These are phyloP conservation scores for Macrosteles quadrilineatus DNA, from an alignment of 1,140 invertebrate species.

Conservation along the genomic window DNA sequence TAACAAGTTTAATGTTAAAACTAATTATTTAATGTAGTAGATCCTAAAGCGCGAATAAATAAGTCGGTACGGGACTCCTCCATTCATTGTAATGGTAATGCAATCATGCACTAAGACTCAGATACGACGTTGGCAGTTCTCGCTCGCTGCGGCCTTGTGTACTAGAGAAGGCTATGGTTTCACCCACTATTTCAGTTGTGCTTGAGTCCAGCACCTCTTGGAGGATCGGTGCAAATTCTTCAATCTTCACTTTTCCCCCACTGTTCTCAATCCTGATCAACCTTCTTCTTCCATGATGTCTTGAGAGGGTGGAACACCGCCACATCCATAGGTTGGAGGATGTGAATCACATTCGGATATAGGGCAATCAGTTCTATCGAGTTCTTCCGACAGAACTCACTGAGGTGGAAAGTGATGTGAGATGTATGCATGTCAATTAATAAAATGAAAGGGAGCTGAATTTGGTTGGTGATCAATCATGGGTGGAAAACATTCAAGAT, in stretches of 20 bases:
- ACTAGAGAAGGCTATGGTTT: no score
- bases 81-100: no score
- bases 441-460: conserved; percentile 45
- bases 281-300: conserved; percentile 46
- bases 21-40: no score
- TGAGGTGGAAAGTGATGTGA: conserved; percentile 47
- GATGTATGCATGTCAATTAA: conserved; percentile 51
- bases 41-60: no score
- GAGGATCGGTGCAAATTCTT: not conserved
- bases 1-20: no score
- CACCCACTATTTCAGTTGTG: no score
- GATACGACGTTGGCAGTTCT: no score
- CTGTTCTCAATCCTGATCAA: conserved; percentile 36
- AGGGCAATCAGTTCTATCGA: conserved; percentile 50
- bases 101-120: no score
- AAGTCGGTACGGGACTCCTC: no score
- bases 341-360: conserved; percentile 51
- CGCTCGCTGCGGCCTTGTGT: no score
- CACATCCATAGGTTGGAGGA: conserved; percentile 51
- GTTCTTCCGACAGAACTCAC: conserved; percentile 49
- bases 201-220: not conserved
- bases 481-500: conserved; percentile 37
- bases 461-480: conserved; percentile 33
- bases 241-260: not conserved
- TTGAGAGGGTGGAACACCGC: conserved; percentile 48